Evolutionary conservation across 92 coral and sea anemone genomes (phyloP).

Genomic region (Nematostella vectensis): DNA sequence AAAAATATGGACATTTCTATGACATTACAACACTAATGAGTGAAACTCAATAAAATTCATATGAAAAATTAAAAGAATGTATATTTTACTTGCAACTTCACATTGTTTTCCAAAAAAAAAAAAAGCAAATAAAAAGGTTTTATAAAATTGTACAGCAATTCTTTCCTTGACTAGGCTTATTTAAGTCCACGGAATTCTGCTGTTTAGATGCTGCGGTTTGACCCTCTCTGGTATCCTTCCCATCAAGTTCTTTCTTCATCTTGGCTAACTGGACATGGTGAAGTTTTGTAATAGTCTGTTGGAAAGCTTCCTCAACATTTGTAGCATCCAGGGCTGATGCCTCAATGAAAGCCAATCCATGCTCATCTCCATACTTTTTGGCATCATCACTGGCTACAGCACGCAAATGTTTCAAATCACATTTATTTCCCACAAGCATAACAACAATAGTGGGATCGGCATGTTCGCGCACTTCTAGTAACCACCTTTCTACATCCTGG

Average conservation of each 20-base stretch:
- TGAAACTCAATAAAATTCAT: too few species aligned
- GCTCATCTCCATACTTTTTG: slow-evolving; percentile 70
- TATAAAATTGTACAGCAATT: slow-evolving; percentile 29
- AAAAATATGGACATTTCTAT: too few species aligned
- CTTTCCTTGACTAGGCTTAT: slow-evolving; percentile 17
- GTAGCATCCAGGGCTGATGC: slow-evolving; percentile 97
- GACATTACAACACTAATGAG: too few species aligned
- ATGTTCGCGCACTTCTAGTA: slow-evolving; percentile 89
- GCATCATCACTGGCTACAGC: slow-evolving; percentile 88
- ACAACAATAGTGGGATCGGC: slow-evolving; percentile 91
- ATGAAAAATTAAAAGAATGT: too few species aligned
- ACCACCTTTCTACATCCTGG: slow-evolving; percentile 91
- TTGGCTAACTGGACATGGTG: slow-evolving; percentile 91
- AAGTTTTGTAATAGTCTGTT: slow-evolving; percentile 84
- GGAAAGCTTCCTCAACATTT: slow-evolving; percentile 93
- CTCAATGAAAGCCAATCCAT: slow-evolving; percentile 74
- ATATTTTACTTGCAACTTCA: too few species aligned
- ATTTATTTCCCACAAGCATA: slow-evolving; percentile 96
- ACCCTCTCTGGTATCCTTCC: slow-evolving; percentile 36
- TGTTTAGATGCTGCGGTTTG: slow-evolving; percentile 13
- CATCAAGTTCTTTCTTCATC: slow-evolving; percentile 89
- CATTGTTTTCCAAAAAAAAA: neutral
- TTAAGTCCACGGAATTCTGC: slow-evolving; percentile 49
- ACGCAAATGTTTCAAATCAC: slow-evolving; percentile 90
- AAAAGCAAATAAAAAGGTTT: neutral